phyloP scores from a whole-genome alignment of 2,797 vertebrate species.

The Argentina silus region DNA sequence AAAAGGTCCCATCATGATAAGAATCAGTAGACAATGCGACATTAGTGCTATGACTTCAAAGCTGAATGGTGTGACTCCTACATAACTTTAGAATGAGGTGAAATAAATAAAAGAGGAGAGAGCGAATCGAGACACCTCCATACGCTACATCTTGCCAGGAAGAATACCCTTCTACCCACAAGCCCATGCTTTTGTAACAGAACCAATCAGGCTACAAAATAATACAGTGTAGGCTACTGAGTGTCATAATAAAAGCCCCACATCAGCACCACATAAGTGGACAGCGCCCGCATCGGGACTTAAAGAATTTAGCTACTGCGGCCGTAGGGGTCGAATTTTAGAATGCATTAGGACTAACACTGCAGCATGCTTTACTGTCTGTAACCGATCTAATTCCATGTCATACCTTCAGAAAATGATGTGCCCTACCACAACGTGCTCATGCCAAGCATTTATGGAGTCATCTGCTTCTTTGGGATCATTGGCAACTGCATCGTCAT shows the following conservation, averaged over 20 bases:
- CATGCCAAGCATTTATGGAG: conserved; percentile 81
- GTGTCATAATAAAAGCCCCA: background rate
- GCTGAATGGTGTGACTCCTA: no score
- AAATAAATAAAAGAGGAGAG: no score
- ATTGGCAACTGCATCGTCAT: conserved; percentile 79
- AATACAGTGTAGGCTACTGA: background rate
- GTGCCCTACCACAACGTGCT: conserved; percentile 71
- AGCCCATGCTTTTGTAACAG: no score
- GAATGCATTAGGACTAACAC: background rate
- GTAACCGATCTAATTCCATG: background rate
- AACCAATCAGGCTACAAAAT: background rate
- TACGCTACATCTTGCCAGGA: no score
- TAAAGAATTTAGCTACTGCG: background rate
- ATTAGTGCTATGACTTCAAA: no score
- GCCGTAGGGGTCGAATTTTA: background rate
- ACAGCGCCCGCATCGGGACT: background rate
- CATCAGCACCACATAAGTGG: background rate
- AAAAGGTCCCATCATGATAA: no score
- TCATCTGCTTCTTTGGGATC: conserved; percentile 81
- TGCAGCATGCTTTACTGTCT: background rate
- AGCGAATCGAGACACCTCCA: no score
- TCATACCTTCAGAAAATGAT: conserved; percentile 41
- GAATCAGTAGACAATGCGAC: no score
- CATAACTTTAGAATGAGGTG: no score
- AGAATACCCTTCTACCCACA: no score